Conservation (phyloP, 30 jellyfish, hydroid and myxozoan species). For the Morbakka virulenta region DNA sequence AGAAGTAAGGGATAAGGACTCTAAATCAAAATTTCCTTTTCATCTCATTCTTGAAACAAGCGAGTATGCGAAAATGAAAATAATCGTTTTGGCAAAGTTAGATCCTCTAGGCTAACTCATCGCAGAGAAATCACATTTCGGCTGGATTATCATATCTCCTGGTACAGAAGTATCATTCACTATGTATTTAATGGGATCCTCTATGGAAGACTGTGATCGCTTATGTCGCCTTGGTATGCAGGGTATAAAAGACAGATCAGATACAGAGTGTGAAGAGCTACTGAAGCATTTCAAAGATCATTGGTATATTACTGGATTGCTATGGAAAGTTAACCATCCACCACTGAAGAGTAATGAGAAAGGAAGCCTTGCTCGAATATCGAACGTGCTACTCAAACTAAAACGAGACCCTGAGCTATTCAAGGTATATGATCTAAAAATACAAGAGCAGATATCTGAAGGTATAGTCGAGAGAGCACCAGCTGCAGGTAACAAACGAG, state of each 20-base stretch:
- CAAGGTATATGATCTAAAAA: not conserved
- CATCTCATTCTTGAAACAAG: conserved; percentile 5
- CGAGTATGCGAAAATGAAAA: conserved; percentile 2
- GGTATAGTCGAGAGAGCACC: conserved; percentile 38
- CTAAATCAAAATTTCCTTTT: not conserved
- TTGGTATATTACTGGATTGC: not conserved
- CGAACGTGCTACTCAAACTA: not conserved
- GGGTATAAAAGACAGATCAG: conserved; percentile 53
- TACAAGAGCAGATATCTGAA: conserved; percentile 34
- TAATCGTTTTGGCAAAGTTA: not conserved
- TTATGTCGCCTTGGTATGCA: conserved; percentile 38
- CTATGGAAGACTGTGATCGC: conserved; percentile 22
- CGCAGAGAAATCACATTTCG: conserved; percentile 42
- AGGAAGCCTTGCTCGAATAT: conserved; percentile 30
- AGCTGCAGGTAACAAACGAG: not conserved
- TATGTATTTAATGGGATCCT: not conserved
- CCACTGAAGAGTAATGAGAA: conserved; percentile 11
- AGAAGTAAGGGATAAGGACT: conserved; percentile 1
- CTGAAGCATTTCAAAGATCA: conserved; percentile 39
- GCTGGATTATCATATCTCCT: conserved; percentile 50
- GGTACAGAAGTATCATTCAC: conserved; percentile 2
- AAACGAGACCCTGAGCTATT: conserved; percentile 22
- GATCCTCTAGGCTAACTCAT: conserved; percentile 18
- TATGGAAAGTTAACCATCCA: conserved; percentile 24
- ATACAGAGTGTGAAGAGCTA: conserved; percentile 5